These are phyloP conservation scores for Heptranchias perlo DNA, from an alignment of 2,113 vertebrate genomes.

Conservation along the genomic window DNA sequence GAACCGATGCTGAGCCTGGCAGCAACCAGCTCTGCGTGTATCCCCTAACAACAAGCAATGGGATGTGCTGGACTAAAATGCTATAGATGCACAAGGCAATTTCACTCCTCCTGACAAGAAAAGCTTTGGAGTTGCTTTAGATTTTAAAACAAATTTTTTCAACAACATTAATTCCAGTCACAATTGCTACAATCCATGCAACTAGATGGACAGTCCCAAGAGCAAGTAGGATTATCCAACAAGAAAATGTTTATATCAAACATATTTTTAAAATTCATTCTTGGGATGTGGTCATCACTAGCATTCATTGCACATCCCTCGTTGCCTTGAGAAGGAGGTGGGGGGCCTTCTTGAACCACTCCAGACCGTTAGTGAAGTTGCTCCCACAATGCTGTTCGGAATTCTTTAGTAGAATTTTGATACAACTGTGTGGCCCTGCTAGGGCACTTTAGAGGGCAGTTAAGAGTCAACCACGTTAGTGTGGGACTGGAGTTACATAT, in stretches of 20 bases:
- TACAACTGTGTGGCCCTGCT: not conserved
- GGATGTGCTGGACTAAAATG: not conserved
- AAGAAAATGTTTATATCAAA: not conserved
- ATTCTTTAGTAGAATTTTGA: not conserved
- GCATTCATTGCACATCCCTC: not conserved
- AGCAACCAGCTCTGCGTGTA: not conserved
- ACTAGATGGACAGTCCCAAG: not conserved
- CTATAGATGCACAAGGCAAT: not conserved
- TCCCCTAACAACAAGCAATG: slow-evolving; percentile 27
- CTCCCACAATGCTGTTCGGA: not conserved
- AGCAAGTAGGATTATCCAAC: not conserved
- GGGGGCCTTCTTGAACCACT: not conserved
- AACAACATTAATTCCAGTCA: not conserved
- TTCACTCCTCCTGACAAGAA: not conserved
- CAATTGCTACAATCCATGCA: not conserved
- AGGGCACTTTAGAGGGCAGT: not conserved
- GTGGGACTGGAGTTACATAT: not conserved
- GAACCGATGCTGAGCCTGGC: slow-evolving; percentile 13
- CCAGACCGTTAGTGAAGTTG: not conserved
- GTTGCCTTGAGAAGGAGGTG: not conserved
- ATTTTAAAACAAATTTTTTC: not conserved
- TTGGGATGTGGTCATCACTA: no score
- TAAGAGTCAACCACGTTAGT: not conserved
- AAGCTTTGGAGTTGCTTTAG: not conserved
- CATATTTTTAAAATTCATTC: not conserved